Percentiles rank a stretch among this genome's conserved stretches.
phyloP scores from a whole-genome alignment of 2,888 invertebrate genomes.

The Agapostemon virescens region DNA sequence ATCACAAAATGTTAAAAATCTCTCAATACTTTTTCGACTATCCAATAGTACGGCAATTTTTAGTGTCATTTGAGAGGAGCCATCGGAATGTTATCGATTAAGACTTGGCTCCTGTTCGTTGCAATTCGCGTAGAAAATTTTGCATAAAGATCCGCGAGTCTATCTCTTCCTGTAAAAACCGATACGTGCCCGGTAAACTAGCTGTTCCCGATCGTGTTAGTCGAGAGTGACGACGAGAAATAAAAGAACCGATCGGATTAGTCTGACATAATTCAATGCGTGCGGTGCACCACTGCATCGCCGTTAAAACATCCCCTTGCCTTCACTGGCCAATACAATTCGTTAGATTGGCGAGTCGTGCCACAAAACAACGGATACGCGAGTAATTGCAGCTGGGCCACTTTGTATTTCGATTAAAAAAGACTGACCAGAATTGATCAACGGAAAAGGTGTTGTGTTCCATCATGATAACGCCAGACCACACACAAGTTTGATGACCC shows the following conservation, averaged over 20 bases:
- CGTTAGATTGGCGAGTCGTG: neutral
- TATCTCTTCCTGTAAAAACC: neutral
- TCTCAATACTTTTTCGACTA: too few species aligned
- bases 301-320: neutral
- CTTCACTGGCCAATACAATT: neutral
- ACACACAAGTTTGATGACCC: too few species aligned
- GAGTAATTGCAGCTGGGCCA: constrained; percentile 1
- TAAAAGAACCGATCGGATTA: neutral
- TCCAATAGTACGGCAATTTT: too few species aligned
- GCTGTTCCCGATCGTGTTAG: neutral
- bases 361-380: neutral
- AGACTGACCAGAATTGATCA: too few species aligned
- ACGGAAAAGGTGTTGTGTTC: too few species aligned
- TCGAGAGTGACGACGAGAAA: neutral
- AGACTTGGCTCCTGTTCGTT: too few species aligned
- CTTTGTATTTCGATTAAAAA: too few species aligned
- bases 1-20: too few species aligned
- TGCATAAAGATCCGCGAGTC: neutral
- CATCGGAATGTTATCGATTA: too few species aligned
- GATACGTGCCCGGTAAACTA: neutral
- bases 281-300: neutral
- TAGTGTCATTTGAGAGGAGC: too few species aligned
- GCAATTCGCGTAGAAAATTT: neutral
- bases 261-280: neutral
- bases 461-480: too few species aligned